These are phyloP conservation scores for Rhopalosiphum nymphaeae DNA, from an alignment of 2,888 invertebrate genomes.

Conservation along the genomic window DNA sequence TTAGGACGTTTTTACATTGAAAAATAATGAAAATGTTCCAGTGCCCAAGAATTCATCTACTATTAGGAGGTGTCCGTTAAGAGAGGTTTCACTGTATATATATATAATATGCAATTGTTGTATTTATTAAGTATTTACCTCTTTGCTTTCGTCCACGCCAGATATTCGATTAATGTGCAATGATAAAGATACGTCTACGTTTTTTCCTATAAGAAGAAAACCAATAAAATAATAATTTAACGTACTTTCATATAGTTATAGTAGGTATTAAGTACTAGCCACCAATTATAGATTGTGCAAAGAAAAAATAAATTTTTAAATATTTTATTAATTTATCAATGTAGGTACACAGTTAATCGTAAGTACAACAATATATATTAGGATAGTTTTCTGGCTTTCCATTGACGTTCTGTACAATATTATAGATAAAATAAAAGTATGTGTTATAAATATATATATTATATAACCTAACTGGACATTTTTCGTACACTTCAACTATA, in stretches of 20 bases:
- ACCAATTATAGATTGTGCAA: neutral
- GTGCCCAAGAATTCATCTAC: no score
- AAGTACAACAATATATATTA: neutral
- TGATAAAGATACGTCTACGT: conserved; percentile 75
- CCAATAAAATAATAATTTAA: neutral
- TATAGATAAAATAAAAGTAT: neutral
- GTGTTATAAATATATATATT: neutral
- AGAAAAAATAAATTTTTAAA: neutral
- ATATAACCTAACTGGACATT: neutral
- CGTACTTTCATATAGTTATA: neutral
- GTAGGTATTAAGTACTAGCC: no score
- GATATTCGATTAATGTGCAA: conserved; percentile 77
- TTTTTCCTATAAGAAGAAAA: conserved; percentile 70
- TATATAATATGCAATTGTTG: neutral
- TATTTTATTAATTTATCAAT: neutral
- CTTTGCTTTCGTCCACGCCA: conserved; percentile 77
- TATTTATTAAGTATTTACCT: conserved; percentile 71
- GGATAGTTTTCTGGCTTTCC: neutral
- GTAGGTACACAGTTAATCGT: neutral
- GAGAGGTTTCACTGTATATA: no score
- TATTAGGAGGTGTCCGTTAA: no score
- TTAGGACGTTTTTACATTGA: no score
- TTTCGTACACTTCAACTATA: neutral
- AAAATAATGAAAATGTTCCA: no score
- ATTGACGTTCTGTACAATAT: neutral